Percentiles rank a stretch among this genome's conserved stretches.
Conservation (phyloP, 2,888 invertebrate genomes). For the Chrysolina americana region DNA sequence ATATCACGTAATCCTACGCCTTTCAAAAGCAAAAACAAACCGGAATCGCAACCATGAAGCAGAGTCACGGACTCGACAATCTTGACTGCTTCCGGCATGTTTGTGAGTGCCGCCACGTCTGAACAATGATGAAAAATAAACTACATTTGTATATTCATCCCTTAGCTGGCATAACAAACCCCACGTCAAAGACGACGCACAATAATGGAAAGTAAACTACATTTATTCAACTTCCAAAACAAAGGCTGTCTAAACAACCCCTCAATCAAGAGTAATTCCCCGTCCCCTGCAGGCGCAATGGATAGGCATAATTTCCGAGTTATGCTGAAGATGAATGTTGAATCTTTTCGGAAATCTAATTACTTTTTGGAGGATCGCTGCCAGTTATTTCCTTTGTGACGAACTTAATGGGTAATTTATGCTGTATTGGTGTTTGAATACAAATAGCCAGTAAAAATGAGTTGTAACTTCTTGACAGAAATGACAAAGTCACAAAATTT, state of each 20-base stretch:
- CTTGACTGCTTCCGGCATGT: constrained; percentile 4
- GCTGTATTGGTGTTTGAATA: neutral
- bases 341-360: neutral
- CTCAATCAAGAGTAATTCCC: constrained; percentile 8
- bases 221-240: constrained; percentile 20
- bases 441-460: neutral
- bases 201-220: constrained; percentile 26
- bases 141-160: constrained; percentile 24
- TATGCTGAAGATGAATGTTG: constrained; percentile 9
- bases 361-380: neutral
- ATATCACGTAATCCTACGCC: no score
- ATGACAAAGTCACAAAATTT: no score
- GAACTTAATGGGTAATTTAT: neutral
- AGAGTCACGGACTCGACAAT: neutral
- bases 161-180: neutral
- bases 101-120: neutral
- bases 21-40: neutral
- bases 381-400: constrained; percentile 4
- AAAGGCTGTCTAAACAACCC: constrained; percentile 14
- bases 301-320: neutral
- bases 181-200: constrained; percentile 10
- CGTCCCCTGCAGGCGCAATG: constrained; percentile 1
- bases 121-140: constrained; percentile 31
- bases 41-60: neutral
- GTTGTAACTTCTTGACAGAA: neutral